Base-by-base conservation (phyloP, 2,888 invertebrate species). In the Meteorus cinctellus region DNA sequence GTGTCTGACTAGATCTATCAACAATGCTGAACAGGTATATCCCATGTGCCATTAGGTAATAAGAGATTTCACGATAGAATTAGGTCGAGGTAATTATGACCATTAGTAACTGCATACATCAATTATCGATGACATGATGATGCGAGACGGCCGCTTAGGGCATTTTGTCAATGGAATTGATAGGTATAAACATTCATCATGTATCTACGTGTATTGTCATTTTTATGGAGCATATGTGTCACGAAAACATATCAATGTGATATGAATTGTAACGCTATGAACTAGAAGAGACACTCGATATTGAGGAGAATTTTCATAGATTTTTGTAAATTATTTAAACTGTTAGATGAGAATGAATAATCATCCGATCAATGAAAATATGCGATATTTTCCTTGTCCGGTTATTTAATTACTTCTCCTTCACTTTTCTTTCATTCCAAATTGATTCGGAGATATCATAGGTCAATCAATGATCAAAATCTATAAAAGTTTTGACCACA, bases 81-180 rank as follows among this genome's bases (percentile, higher is more conserved):
- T 87, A 85, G 87, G 83, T 86, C 80, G 82, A 82, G 87, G 84
- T 87, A 87, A 87, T 87, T 85, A 87, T 85, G 83, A 84, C 85
- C 86, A 88, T 88, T 88, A 88, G 87, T 85, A 82, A 82, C 84
- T 84, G 83, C 86, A 87, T 88, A 87, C 88, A 88, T 88, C 88
- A 88, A 88, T 88, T 88, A 88, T 87, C 85, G 86, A 88, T 84
- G 88, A 87, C 87, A 86, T 84, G 87, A 86, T 86, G 87, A 87
- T 86, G 84, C 75, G 84, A 84, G 83, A 84, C 83, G 81, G 82
- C 78, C 82, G 84, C 85, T 83, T 79, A 80, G 81, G 82, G 84
- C 83, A 83, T 83, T 82, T 82, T 77, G 78, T 81, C 80, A 84
- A 82, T 84, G 82, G 80, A 83, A 83, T 82, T 78, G 66, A 66